These are phyloP conservation scores for Gasterosteus aculeatus DNA, from an alignment of 2,113 vertebrate species.

Conservation along the genomic window DNA sequence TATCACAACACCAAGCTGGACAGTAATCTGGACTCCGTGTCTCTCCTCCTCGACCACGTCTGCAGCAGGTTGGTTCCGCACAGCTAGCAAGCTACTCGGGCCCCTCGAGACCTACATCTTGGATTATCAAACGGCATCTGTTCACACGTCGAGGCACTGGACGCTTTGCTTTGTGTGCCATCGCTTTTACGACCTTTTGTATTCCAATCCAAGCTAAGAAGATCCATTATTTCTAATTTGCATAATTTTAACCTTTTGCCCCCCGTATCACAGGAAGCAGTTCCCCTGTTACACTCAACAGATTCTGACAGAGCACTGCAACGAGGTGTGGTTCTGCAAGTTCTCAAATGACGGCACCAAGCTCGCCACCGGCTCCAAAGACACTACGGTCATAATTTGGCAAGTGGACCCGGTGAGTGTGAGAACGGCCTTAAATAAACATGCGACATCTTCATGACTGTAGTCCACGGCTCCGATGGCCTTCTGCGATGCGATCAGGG, in stretches of 20 bases:
- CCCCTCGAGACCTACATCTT: not conserved
- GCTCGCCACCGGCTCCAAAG: slow-evolving; percentile 98
- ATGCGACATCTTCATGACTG: not conserved
- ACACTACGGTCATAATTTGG: slow-evolving; percentile 99
- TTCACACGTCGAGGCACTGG: not conserved
- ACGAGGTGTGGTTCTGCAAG: slow-evolving; percentile 99
- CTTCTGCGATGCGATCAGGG: not conserved
- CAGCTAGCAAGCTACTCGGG: not conserved
- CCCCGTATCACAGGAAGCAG: slow-evolving; percentile 87
- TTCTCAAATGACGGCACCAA: slow-evolving; percentile 99
- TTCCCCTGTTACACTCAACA: slow-evolving; percentile 99
- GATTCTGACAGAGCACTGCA: slow-evolving; percentile 98
- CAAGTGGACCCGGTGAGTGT: slow-evolving; percentile 96
- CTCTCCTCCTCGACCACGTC: slow-evolving; percentile 96
- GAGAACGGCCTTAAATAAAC: not conserved
- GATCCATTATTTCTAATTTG: not conserved
- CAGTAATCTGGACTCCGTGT: slow-evolving; percentile 93
- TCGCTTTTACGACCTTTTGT: not conserved
- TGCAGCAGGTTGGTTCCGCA: slow-evolving; percentile 90
- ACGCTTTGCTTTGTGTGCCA: not conserved
- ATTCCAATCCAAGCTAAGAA: not conserved
- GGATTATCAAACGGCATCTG: slow-evolving; percentile 7
- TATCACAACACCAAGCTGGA: slow-evolving; percentile 99
- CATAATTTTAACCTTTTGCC: not conserved
- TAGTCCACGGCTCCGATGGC: slow-evolving; percentile 3